Percentiles rank a stretch among this genome's conserved stretches.
These are phyloP conservation scores for Sylvicapra grimmia DNA, from an alignment of 2,113 vertebrate genomes.

Conservation along the genomic window DNA sequence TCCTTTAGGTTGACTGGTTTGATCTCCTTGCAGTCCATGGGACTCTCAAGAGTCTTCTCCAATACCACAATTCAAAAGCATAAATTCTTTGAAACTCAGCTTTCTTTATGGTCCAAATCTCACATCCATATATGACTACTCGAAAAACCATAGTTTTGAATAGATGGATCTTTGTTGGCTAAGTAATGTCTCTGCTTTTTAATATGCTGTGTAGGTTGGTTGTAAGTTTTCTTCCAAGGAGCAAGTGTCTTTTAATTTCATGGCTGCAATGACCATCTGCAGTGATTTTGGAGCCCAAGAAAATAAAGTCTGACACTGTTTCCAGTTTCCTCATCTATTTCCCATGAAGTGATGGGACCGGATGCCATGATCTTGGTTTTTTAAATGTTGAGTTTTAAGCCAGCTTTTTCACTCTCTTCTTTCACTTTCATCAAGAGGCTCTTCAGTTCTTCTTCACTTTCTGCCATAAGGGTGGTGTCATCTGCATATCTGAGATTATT, in stretches of 20 bases:
- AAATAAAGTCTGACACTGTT: background rate
- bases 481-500: background rate
- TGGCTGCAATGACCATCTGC: background rate
- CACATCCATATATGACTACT: background rate
- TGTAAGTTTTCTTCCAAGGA: background rate
- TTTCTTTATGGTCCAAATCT: background rate
- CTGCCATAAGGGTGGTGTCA: background rate
- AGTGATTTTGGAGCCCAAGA: background rate
- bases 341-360: background rate
- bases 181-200: background rate
- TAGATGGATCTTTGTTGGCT: background rate
- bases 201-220: background rate
- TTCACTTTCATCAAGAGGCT: background rate
- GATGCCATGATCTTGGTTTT: background rate
- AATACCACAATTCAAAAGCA: background rate
- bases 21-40: background rate
- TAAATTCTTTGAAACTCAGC: background rate
- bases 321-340: background rate
- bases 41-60: background rate
- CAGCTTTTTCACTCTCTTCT: background rate
- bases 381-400: background rate
- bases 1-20: background rate
- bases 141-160: background rate
- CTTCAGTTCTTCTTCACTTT: background rate
- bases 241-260: background rate